These are phyloP conservation scores for Pungitius pungitius DNA, from an alignment of 2,113 vertebrate species.

Conservation along the genomic window DNA sequence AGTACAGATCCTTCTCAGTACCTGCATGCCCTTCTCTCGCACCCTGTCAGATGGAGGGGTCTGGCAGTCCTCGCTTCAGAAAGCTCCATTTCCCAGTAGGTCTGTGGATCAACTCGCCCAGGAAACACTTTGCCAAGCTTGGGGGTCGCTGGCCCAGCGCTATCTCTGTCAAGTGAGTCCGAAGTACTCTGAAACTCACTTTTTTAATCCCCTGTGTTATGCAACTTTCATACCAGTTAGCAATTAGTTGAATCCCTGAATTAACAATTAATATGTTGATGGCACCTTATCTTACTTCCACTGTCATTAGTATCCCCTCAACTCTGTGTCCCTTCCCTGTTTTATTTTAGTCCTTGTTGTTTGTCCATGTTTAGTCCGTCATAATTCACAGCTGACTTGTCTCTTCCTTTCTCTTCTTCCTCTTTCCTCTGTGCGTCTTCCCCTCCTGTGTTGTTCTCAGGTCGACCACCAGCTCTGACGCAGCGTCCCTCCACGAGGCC, in stretches of 20 bases:
- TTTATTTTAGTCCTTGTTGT: constrained; percentile 68
- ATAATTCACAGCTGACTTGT: constrained; percentile 74
- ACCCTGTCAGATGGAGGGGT: constrained; percentile 85
- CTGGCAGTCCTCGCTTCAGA: constrained; percentile 89
- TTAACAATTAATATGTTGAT: constrained; percentile 30
- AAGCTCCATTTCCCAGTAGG: constrained; percentile 93
- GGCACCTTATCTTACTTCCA: constrained; percentile 56
- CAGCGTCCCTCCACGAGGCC: constrained; percentile 79
- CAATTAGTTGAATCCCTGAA: constrained; percentile 12
- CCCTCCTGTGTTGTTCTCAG: constrained; percentile 64
- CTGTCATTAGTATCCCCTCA: constrained; percentile 41
- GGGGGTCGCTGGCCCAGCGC: constrained; percentile 91
- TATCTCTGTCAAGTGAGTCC: constrained; percentile 89
- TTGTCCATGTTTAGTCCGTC: constrained; percentile 59
- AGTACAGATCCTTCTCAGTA: neutral
- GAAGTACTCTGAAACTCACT: constrained; percentile 10
- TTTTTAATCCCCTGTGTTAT: constrained; percentile 12
- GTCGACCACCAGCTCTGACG: constrained; percentile 83
- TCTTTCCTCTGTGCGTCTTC: constrained; percentile 60
- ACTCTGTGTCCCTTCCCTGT: constrained; percentile 36
- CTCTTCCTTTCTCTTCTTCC: constrained; percentile 71
- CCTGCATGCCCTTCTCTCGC: constrained; percentile 1
- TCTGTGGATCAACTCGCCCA: constrained; percentile 93
- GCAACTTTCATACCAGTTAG: neutral
- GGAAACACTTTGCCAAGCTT: constrained; percentile 92